Evolutionary conservation across 2,888 invertebrate genomes (phyloP), one percentile per base, ranked within the genome.

Genomic region (Drosophila neotestacea): DNA sequence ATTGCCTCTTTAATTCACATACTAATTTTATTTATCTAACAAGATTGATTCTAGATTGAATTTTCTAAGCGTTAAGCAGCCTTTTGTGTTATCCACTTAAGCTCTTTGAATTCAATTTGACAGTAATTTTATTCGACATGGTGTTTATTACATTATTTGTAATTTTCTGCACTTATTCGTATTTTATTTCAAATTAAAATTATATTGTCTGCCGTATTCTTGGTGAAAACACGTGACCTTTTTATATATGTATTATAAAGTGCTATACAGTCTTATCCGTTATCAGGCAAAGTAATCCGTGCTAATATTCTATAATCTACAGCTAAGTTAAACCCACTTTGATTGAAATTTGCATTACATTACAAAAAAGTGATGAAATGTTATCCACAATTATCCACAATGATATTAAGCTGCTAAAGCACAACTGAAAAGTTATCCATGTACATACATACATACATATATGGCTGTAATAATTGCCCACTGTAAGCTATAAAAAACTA

Each of bases 21-120:
- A 47, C 58, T 51, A 46, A 60, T 56, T 72, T 36, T 27, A 10
- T 52, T 38, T 59, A 48, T 36, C 41, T 41, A 55, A 67, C 30
- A 16, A 41, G 48, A 64, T 59, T 46, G 56, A 54, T 39, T 46
- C 34, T 44, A 55, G 64, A 76, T 67, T 58, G 38, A 44, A 36
- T 30, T 58, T 77, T 48, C 54, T 70, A 28, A 30, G 34, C 9
- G 4, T 32, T 39, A 48, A 41, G 32, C 39, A 32, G 34, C 4
- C 28, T 27, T 58, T 42, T 16, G 27, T 44, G n/a, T 58, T 59
- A 54, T 50, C 34, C 41, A 34, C 27, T 34, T 13, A 50, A 50
- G 51, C 44, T 46, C 22, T 22, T 50, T 42, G 5, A 34, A 44
- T 56, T 56, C 34, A 46, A 36, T 46, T 22, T n/a, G 27, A 39